phyloP scores from a whole-genome alignment of 92 coral and sea anemone genomes.

The Umimayanthus chanpuru region DNA sequence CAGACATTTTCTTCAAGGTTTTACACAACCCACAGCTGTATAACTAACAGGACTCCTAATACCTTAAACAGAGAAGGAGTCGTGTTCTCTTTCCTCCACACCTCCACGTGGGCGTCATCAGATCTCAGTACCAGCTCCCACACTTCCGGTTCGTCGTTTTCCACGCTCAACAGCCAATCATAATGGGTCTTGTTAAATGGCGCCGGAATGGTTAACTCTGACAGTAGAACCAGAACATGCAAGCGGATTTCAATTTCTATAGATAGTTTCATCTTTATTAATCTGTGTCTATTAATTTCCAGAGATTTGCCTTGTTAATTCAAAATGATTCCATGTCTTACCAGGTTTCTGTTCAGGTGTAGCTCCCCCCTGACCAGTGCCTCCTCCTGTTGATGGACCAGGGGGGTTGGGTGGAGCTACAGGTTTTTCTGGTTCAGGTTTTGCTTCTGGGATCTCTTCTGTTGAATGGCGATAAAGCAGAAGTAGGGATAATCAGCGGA shows the following conservation, averaged over 20 bases:
- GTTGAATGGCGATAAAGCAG: neutral
- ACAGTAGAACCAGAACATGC: neutral
- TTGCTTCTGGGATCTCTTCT: constrained; percentile 31
- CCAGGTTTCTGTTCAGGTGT: constrained; percentile 30
- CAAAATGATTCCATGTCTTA: neutral
- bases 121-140: constrained; percentile 33
- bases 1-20: too few relatives aligned
- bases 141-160: constrained; percentile 23
- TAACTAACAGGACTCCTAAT: neutral
- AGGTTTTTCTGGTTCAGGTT: constrained; percentile 1
- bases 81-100: constrained; percentile 33
- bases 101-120: constrained; percentile 40
- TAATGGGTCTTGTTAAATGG: constrained; percentile 24
- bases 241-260: neutral
- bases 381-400: constrained; percentile 18
- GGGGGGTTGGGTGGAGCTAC: neutral
- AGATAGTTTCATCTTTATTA: neutral
- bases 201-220: constrained; percentile 23
- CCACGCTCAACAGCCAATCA: constrained; percentile 20
- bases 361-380: constrained; percentile 1
- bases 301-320: too few relatives aligned
- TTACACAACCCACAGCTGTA: neutral
- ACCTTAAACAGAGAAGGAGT: constrained; percentile 30
- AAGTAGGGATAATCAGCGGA: neutral
- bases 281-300: too few relatives aligned